Conservation (phyloP, 2,888 invertebrate species). For the Cecidostiba fungosa region DNA sequence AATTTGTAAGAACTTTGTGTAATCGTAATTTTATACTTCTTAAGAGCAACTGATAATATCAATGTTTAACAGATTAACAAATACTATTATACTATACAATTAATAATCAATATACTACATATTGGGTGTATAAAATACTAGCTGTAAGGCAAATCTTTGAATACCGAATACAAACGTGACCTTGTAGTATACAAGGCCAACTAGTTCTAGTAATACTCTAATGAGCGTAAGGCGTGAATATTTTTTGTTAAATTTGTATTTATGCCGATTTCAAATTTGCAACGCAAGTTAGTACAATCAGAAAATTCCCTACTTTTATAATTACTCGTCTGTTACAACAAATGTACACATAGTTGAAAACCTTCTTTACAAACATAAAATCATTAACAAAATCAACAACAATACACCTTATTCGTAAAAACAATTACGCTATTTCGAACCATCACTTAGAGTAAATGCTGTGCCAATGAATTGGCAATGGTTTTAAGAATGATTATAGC, state of each 20-base stretch:
- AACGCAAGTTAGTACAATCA: neutral
- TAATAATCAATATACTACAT: too few relatives aligned
- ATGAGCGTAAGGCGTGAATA: neutral
- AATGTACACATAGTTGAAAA: neutral
- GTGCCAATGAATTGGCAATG: conserved; percentile 14
- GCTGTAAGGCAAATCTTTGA: neutral
- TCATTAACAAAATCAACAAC: neutral
- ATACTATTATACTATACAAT: too few relatives aligned
- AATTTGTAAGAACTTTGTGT: too few relatives aligned
- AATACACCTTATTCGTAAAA: neutral
- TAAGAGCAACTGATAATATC: too few relatives aligned
- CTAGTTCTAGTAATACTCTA: neutral
- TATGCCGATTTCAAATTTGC: neutral
- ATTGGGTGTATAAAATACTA: neutral
- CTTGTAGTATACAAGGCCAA: neutral
- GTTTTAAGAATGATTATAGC: conserved; percentile 22
- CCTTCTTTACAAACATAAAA: neutral
- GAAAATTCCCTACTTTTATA: neutral
- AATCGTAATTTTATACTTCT: too few relatives aligned
- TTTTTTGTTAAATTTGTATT: neutral
- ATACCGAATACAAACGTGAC: neutral
- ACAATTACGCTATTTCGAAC: neutral
- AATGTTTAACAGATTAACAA: too few relatives aligned
- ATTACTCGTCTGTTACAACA: neutral
- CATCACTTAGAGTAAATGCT: conserved; percentile 19